Evolutionary conservation across 2,888 invertebrate species (phyloP).

Genomic region (Himalopsyche kuldschensis): DNA sequence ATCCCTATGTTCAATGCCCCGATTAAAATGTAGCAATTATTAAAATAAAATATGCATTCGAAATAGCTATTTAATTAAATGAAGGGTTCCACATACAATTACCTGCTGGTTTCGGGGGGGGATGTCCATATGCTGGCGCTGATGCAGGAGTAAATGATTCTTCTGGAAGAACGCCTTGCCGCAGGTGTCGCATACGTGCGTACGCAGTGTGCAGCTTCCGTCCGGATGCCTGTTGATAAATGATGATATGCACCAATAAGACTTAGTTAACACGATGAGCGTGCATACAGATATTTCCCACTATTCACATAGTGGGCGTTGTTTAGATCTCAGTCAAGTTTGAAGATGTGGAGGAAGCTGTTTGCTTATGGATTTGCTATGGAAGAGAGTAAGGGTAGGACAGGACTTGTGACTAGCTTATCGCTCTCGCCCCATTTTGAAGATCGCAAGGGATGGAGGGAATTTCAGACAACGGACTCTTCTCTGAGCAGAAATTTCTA

Average conservation of each 20-base stretch:
- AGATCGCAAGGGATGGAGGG: too few species aligned
- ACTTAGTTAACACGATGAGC: neutral
- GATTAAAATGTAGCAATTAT: neutral
- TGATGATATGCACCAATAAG: neutral
- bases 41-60: neutral
- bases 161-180: constrained; percentile 86
- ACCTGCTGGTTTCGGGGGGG: constrained; percentile 50
- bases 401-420: too few species aligned
- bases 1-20: neutral
- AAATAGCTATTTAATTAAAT: neutral
- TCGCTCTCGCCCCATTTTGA: too few species aligned
- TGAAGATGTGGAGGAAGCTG: too few species aligned
- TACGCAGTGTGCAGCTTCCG: constrained; percentile 76
- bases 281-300: too few species aligned
- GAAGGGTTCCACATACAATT: neutral
- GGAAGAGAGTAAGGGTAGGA: too few species aligned
- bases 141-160: constrained; percentile 79
- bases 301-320: too few species aligned
- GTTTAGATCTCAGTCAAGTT: too few species aligned
- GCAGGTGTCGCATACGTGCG: constrained; percentile 78
- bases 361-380: too few species aligned
- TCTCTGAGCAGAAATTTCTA: too few species aligned
- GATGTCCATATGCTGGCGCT: constrained; percentile 76
- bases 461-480: too few species aligned
- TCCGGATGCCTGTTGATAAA: constrained; percentile 65